Conservation (phyloP, 2,888 invertebrate genomes). For the Diplolepis rosae region DNA sequence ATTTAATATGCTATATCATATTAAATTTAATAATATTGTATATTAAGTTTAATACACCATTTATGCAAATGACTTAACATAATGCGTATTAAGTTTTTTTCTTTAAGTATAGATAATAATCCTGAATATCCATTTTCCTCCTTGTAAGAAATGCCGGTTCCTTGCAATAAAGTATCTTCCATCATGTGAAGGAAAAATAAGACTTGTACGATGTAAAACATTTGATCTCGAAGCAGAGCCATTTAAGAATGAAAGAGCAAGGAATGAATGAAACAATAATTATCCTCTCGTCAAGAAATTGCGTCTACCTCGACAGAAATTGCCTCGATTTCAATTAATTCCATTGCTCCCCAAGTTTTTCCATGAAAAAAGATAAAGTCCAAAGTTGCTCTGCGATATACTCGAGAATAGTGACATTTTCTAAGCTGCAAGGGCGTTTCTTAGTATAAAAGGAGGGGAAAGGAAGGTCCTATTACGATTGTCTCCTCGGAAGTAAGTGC, state of each 20-base stretch:
- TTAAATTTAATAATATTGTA: too few species aligned
- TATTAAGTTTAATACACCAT: too few species aligned
- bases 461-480: conserved; percentile 25
- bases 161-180: background rate
- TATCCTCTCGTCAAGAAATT: conserved; percentile 22
- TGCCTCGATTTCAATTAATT: conserved; percentile 20
- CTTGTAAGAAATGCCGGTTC: background rate
- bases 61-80: too few species aligned
- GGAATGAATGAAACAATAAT: conserved; percentile 27
- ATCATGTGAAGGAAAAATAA: background rate
- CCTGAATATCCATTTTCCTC: too few species aligned
- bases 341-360: conserved; percentile 9
- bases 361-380: background rate
- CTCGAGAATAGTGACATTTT: background rate
- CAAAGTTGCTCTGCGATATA: background rate
- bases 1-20: too few species aligned
- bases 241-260: background rate
- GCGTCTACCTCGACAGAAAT: conserved; percentile 22
- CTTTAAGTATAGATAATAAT: too few species aligned
- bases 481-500: conserved; percentile 30
- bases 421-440: background rate
- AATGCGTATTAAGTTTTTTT: too few species aligned
- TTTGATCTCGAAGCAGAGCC: background rate
- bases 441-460: background rate
- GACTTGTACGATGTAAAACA: background rate